Percentiles rank a stretch among this genome's conserved stretches.
These are phyloP conservation scores for Lophochroa leadbeateri DNA, from an alignment of 2,113 vertebrate genomes.

Conservation along the genomic window DNA sequence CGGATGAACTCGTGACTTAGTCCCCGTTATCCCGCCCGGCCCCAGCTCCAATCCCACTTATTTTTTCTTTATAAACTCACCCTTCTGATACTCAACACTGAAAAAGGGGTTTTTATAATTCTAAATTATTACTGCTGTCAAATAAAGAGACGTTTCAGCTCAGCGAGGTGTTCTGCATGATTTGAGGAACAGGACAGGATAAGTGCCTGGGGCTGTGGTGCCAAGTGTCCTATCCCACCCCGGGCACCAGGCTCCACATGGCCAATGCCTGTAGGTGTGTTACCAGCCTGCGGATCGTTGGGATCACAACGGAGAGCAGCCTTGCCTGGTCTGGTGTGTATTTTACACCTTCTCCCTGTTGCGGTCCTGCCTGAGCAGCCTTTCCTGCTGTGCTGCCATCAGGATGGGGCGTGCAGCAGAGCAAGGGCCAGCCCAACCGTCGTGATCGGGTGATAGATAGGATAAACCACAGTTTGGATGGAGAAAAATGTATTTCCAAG, in stretches of 20 bases:
- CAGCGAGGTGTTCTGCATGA: slow-evolving; percentile 55
- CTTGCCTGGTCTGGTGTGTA: background rate
- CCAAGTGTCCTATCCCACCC: background rate
- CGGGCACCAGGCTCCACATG: background rate
- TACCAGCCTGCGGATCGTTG: background rate
- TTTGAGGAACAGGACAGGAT: slow-evolving; percentile 58
- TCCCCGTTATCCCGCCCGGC: background rate
- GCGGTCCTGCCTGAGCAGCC: background rate
- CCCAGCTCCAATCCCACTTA: background rate
- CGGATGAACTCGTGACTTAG: slow-evolving; percentile 5
- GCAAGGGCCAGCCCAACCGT: slow-evolving; percentile 32
- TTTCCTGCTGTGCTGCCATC: background rate
- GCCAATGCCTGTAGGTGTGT: background rate
- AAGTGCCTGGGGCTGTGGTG: accelerated
- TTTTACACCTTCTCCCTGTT: background rate
- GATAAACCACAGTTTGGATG: slow-evolving; percentile 14
- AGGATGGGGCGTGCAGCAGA: background rate
- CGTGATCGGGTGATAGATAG: background rate
- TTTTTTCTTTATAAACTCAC: slow-evolving; percentile 61
- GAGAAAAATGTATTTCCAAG: slow-evolving; percentile 59
- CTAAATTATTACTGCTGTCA: slow-evolving; percentile 84
- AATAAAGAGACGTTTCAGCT: slow-evolving; percentile 80
- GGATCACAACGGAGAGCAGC: background rate
- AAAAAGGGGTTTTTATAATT: slow-evolving; percentile 81
- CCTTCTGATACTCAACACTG: slow-evolving; percentile 51